Conservation (phyloP, 2,888 invertebrate species). For the Hermaeophaga mercurialis region DNA sequence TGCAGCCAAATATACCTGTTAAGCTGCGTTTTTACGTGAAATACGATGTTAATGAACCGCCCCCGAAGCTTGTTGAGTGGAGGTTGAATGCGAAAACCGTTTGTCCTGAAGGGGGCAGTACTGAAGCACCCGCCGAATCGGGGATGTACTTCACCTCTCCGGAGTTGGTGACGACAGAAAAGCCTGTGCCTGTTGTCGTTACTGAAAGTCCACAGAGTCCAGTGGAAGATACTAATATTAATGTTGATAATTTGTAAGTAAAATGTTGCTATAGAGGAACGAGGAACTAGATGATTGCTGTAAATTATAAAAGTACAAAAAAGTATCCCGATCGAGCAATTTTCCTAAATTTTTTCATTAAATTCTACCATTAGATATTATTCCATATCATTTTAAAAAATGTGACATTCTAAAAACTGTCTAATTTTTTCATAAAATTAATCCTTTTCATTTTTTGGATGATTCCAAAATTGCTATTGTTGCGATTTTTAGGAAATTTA, state of each 20-base stretch:
- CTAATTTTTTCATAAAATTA: no score
- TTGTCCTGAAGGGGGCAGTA: slow-evolving; percentile 55
- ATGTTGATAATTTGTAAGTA: slow-evolving; percentile 4
- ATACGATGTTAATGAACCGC: slow-evolving; percentile 61
- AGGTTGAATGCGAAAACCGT: slow-evolving; percentile 65
- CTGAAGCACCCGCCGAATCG: slow-evolving; percentile 53
- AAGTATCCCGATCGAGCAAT: no score
- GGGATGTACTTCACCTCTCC: slow-evolving; percentile 45
- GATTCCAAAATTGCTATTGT: no score
- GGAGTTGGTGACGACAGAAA: slow-evolving; percentile 30
- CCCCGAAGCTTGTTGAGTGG: slow-evolving; percentile 49
- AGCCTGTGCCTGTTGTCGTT: slow-evolving; percentile 35
- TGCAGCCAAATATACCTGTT: slow-evolving; percentile 62
- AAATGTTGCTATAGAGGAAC: no score
- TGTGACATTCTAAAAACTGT: no score
- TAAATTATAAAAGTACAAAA: no score
- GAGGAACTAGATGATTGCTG: no score
- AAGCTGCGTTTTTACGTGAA: slow-evolving; percentile 66
- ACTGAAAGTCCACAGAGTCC: not conserved
- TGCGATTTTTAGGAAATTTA: no score
- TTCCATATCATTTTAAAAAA: no score
- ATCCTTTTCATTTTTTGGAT: no score
- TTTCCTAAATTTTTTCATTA: no score
- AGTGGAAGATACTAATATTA: not conserved
- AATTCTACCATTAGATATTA: no score